These are phyloP conservation scores for Apodemus speciosus DNA, from an alignment of 2,113 vertebrate genomes.

Conservation along the genomic window DNA sequence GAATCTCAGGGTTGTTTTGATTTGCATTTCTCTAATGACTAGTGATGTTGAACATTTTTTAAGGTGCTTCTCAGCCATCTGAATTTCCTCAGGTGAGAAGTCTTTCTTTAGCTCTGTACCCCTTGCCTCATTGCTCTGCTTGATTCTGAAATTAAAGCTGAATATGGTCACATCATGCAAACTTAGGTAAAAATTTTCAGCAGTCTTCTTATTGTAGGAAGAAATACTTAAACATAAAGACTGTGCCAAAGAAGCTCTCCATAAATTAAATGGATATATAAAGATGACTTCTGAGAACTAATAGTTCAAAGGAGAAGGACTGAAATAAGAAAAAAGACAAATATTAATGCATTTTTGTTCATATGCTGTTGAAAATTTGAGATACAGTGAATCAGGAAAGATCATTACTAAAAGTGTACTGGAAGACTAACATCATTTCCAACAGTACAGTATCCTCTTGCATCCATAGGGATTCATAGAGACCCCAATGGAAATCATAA, in stretches of 20 bases:
- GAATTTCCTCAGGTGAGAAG: no score
- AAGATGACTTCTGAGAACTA: neutral
- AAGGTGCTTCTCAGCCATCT: no score
- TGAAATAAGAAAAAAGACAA: neutral
- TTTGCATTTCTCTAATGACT: no score
- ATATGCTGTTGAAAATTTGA: neutral
- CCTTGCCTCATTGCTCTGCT: neutral
- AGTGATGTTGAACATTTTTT: no score
- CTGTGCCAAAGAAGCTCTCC: neutral
- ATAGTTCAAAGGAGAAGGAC: conserved; percentile 1
- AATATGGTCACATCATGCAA: neutral
- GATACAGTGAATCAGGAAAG: neutral
- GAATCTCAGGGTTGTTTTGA: no score
- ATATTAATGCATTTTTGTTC: neutral
- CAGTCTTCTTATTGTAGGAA: neutral
- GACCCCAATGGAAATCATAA: neutral
- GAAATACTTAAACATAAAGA: neutral
- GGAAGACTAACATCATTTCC: neutral
- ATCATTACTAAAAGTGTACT: neutral
- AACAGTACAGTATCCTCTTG: no score
- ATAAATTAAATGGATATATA: neutral
- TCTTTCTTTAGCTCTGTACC: no score
- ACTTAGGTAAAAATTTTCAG: neutral
- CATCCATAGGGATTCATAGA: neutral
- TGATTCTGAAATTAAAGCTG: neutral